A percentile compares a stretch with the other conserved stretches of the same genome.
Conservation (phyloP, 2,888 invertebrate genomes). For the Caenorhabditis sp. region DNA sequence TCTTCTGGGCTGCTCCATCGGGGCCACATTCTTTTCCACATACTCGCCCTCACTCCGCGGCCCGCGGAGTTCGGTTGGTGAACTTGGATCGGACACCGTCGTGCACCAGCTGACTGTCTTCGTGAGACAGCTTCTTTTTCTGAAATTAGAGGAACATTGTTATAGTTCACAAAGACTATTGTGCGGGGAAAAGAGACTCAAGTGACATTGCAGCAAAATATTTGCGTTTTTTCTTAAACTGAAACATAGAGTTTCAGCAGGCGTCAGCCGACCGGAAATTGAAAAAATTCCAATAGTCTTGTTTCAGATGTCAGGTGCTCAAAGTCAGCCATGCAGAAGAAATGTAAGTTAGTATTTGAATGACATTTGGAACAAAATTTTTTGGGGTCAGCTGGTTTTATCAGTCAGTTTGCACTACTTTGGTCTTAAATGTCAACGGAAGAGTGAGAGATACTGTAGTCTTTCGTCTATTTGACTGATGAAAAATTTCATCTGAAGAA, state of each 20-base stretch:
- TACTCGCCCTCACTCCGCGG: slow-evolving; percentile 29
- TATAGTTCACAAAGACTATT: slow-evolving; percentile 3
- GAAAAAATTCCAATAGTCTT: too few species aligned
- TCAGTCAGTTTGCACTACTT: not conserved
- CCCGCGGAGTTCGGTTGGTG: slow-evolving; percentile 2
- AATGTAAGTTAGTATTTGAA: not conserved
- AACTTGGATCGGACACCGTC: slow-evolving; percentile 31
- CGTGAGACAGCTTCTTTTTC: slow-evolving; percentile 34
- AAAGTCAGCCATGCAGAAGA: not conserved
- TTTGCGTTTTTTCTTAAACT: too few species aligned
- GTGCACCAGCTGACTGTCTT: slow-evolving; percentile 47
- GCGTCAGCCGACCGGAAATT: not conserved
- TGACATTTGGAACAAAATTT: not conserved
- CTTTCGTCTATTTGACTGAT: too few species aligned
- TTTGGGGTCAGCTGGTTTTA: not conserved
- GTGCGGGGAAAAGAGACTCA: not conserved
- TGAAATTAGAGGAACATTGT: slow-evolving; percentile 14
- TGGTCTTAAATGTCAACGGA: not conserved
- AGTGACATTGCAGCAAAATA: too few species aligned
- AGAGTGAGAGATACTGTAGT: not conserved
- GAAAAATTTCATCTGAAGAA: not conserved
- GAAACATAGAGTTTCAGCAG: too few species aligned
- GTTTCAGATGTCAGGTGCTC: not conserved
- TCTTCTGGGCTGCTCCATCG: not conserved
- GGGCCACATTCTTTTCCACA: slow-evolving; percentile 18